Evolutionary conservation across 1,140 invertebrate species (phyloP).

Genomic region (Pristionchus pacificus): DNA sequence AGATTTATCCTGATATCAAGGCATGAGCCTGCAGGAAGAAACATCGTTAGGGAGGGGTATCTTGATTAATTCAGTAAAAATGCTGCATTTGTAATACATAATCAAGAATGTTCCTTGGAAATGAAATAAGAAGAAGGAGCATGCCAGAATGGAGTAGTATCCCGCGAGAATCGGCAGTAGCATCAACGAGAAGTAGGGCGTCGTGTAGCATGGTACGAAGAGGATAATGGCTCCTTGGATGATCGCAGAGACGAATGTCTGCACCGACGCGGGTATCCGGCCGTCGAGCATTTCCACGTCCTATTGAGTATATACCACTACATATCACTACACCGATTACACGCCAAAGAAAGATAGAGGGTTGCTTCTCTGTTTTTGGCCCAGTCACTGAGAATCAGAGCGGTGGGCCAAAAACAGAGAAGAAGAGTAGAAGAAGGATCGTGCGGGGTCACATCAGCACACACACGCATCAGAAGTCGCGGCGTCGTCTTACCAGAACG

Average conservation of each 20-base stretch:
- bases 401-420: too few species aligned
- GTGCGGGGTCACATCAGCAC: too few species aligned
- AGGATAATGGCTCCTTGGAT: slow-evolving; percentile 41
- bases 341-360: too few species aligned
- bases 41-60: too few species aligned
- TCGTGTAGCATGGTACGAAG: slow-evolving; percentile 40
- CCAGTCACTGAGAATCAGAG: too few species aligned
- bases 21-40: too few species aligned
- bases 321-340: neutral
- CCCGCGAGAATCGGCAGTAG: slow-evolving; percentile 24
- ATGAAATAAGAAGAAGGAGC: slow-evolving; percentile 11
- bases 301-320: slow-evolving; percentile 22
- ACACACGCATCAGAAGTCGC: neutral
- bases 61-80: too few species aligned
- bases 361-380: too few species aligned
- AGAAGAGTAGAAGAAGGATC: too few species aligned
- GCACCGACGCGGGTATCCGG: slow-evolving; percentile 35
- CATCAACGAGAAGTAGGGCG: slow-evolving; percentile 30
- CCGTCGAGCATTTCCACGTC: slow-evolving; percentile 40
- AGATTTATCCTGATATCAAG: too few species aligned
- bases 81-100: too few species aligned
- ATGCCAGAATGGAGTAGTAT: slow-evolving; percentile 39
- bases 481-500: slow-evolving; percentile 21
- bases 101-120: too few species aligned
- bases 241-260: slow-evolving; percentile 36